Base-by-base conservation (phyloP, 2,797 vertebrate genomes). In the Chanos chanos region DNA sequence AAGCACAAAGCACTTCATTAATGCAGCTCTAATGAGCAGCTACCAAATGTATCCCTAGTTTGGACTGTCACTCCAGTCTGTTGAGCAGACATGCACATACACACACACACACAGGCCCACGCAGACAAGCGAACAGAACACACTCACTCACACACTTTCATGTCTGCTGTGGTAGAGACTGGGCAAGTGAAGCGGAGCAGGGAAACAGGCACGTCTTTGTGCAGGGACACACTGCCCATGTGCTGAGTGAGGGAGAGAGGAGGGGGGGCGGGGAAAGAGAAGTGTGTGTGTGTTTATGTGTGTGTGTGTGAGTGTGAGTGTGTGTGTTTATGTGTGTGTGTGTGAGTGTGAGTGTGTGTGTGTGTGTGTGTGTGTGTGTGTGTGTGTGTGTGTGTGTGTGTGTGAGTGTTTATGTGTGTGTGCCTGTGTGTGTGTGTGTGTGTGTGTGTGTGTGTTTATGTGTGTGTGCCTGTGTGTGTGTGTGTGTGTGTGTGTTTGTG, bases 251-350 rank as follows among this genome's bases (percentile, higher is more conserved):
- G 52, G 50, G 59, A 52, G 54, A 52, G 49, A 49, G 59, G 31
- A 51, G 58, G 16, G 57, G 43, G 37, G 21, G 47, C 48, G 70
- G 36, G 55, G 67, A 70, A 43, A 55, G 36, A 30, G 21, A 55
- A 7, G 77, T 66, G 75, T 24, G 52, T 77, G 72, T 47, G 68
- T 73, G 68, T 75, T 73, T 82, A 69, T 83, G 78, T 70, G 68
- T 68, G 30, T 27, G n/a, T 27, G 77, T 76, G 7, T 22, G 36
- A n/a, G 82, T 81, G 75, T 85, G 77, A 86, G 84, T 83, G 70
- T 82, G 78, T 76, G 67, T 41, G 52, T 39, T 34, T 54, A 51
- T 27, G 10, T 21, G 30, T 22, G 18, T 51, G 25, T 30, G 47
- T 31, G 47, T 49, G 25, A 16, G 43, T n/a, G 19, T 24, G 40